phyloP scores from a whole-genome alignment of 2,113 vertebrate genomes.

The Anolis carolinensis region DNA sequence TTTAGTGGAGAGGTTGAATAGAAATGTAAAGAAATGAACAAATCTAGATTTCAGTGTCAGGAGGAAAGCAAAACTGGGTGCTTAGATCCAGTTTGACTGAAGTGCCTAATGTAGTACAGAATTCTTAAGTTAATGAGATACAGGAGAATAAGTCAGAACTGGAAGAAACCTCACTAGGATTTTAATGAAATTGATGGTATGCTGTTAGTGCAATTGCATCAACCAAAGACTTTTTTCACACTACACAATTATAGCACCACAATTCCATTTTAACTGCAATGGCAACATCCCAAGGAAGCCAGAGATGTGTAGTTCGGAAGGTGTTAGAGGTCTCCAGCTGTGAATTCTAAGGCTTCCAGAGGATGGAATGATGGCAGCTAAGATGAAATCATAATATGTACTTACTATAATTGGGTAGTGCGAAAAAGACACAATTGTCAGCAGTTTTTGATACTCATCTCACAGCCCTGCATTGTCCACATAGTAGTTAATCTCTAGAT shows the following conservation, averaged over 20 bases:
- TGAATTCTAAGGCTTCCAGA: no score
- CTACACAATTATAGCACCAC: not conserved
- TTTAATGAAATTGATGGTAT: not conserved
- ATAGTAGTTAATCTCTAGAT: not conserved
- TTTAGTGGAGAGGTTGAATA: no score
- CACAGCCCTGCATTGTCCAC: not conserved
- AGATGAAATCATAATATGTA: no score
- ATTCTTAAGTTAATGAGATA: not conserved
- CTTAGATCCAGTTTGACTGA: not conserved
- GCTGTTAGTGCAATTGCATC: not conserved
- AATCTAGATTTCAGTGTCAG: not conserved
- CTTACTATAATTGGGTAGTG: no score
- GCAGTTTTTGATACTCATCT: not conserved
- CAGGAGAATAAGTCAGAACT: not conserved
- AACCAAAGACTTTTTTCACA: not conserved
- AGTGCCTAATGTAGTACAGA: not conserved
- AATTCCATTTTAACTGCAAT: not conserved
- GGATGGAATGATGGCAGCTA: no score
- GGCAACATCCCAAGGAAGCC: no score
- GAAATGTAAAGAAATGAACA: no score
- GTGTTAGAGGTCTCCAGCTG: no score
- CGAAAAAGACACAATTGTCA: not conserved
- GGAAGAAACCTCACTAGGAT: not conserved
- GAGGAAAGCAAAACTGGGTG: not conserved
- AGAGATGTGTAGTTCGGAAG: no score